These are phyloP conservation scores for Scaptomyza polygonia DNA, from an alignment of 2,888 invertebrate genomes.

Conservation along the genomic window DNA sequence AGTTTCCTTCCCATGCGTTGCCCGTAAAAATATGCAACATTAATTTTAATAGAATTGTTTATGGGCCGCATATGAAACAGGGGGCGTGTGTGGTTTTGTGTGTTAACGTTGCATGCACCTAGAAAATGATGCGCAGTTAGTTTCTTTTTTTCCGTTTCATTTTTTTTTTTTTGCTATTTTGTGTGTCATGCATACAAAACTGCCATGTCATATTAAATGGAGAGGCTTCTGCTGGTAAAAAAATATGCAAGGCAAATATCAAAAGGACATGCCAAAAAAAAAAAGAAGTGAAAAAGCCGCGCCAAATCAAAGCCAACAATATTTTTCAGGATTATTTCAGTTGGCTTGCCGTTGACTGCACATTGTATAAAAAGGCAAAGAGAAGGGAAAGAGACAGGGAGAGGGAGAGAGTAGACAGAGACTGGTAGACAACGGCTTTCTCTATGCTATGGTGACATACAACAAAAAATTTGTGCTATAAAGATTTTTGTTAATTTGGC, in stretches of 20 bases:
- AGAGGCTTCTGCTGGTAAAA: slow-evolving; percentile 33
- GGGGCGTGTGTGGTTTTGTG: slow-evolving; percentile 8
- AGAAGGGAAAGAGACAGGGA: neutral
- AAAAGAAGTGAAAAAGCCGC: slow-evolving; percentile 45
- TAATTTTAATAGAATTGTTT: slow-evolving; percentile 79
- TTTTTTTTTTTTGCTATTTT: slow-evolving; percentile 23
- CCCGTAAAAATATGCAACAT: slow-evolving; percentile 74
- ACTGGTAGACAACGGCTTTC: neutral
- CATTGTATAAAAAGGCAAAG: slow-evolving; percentile 22
- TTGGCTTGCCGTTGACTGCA: slow-evolving; percentile 69
- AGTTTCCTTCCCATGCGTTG: slow-evolving; percentile 41
- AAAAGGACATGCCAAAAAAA: slow-evolving; percentile 20
- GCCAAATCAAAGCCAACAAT: slow-evolving; percentile 80
- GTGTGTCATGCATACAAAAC: slow-evolving; percentile 59
- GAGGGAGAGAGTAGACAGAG: neutral
- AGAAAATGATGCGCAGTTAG: slow-evolving; percentile 57
- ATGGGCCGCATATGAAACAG: slow-evolving; percentile 51
- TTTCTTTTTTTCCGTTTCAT: neutral
- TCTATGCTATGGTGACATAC: slow-evolving; percentile 25
- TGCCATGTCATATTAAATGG: slow-evolving; percentile 72
- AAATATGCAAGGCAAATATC: slow-evolving; percentile 15
- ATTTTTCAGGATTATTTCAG: slow-evolving; percentile 77
- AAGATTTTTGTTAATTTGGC: slow-evolving; percentile 77
- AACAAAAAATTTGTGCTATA: slow-evolving; percentile 33
- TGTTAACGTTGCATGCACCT: slow-evolving; percentile 7